Conservation (phyloP, 1,140 invertebrate genomes). For the Macrotrachela quadricornifera region DNA sequence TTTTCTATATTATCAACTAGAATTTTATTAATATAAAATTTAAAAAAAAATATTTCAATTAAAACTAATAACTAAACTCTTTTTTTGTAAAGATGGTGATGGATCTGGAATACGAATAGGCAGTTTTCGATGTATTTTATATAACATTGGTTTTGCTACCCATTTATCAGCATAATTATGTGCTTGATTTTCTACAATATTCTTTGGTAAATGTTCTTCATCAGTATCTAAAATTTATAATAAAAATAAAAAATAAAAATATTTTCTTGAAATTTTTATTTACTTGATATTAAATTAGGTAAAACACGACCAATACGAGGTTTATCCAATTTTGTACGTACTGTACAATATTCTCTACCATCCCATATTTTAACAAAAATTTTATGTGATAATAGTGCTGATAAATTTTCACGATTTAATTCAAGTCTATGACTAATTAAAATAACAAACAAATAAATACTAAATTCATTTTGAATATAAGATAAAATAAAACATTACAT, state of each 20-base stretch:
- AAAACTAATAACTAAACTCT: too few relatives aligned
- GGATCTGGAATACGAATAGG: too few relatives aligned
- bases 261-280: neutral
- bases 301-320: constrained; percentile 20
- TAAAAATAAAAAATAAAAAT: neutral
- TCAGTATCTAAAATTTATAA: constrained; percentile 16
- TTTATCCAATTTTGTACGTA: constrained; percentile 21
- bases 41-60: too few relatives aligned
- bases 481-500: constrained; percentile 17
- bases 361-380: constrained; percentile 25
- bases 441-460: neutral
- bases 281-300: constrained; percentile 16
- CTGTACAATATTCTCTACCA: constrained; percentile 21
- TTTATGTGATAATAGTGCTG: constrained; percentile 21
- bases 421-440: constrained; percentile 20
- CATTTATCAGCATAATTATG: constrained; percentile 15
- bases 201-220: constrained; percentile 15
- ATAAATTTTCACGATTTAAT: constrained; percentile 18
- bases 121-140: too few relatives aligned
- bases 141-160: constrained; percentile 10
- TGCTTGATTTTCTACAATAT: constrained; percentile 17
- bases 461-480: neutral
- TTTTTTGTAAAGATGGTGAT: too few relatives aligned
- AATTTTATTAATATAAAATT: too few relatives aligned
- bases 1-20: too few relatives aligned